These are phyloP conservation scores for Sarcophilus harrisii DNA, from an alignment of 2,797 vertebrate species.

Conservation along the genomic window DNA sequence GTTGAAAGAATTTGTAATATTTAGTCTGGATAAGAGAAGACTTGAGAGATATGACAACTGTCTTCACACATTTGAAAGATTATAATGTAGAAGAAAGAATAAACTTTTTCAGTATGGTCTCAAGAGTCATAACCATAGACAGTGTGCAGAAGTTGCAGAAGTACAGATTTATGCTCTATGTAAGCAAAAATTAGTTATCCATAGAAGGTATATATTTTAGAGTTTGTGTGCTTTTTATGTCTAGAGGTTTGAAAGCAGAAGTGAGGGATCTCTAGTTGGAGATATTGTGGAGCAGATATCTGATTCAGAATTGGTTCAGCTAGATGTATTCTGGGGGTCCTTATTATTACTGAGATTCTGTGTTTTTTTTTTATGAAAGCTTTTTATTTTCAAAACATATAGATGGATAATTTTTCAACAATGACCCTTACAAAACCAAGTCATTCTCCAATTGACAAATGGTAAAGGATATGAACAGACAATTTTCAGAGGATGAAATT, in stretches of 20 bases:
- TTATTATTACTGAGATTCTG: background rate
- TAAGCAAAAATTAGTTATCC: background rate
- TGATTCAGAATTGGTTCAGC: background rate
- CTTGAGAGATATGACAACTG: background rate
- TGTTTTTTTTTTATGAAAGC: too few species aligned
- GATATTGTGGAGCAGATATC: background rate
- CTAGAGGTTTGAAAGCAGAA: background rate
- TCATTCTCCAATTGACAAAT: too few species aligned
- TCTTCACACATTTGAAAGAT: background rate
- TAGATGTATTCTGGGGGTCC: background rate
- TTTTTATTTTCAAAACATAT: too few species aligned
- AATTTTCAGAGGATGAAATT: too few species aligned
- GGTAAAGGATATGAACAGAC: too few species aligned
- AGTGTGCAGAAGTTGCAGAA: background rate
- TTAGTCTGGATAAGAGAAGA: background rate
- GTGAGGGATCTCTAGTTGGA: background rate
- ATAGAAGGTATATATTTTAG: background rate
- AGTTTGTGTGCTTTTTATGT: background rate
- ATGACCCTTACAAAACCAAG: too few species aligned
- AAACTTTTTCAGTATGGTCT: background rate
- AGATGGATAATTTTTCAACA: too few species aligned
- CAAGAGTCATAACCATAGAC: background rate
- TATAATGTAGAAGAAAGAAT: background rate
- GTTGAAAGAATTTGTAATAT: background rate
- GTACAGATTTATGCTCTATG: too few species aligned